Evolutionary conservation across 2,113 vertebrate species (phyloP).

Genomic region (Neodontobutis hainanensis): DNA sequence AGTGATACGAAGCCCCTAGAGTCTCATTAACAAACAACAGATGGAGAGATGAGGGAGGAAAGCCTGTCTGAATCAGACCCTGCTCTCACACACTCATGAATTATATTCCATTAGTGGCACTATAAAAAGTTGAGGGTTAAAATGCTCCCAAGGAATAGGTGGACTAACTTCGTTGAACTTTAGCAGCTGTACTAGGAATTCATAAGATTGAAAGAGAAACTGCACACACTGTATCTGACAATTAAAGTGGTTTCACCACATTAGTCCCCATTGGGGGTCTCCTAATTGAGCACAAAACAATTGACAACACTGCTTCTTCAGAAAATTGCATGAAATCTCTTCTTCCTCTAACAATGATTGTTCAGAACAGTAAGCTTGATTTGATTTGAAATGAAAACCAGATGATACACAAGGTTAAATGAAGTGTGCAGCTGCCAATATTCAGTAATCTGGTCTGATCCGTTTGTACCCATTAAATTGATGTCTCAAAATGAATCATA

Average conservation of each 20-base stretch:
- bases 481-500: conserved; percentile 17
- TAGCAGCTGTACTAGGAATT: too few relatives aligned
- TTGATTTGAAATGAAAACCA: conserved; percentile 4
- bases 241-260: too few relatives aligned
- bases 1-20: conserved; percentile 18
- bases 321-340: too few relatives aligned
- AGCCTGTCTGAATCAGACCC: conserved; percentile 2
- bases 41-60: conserved; percentile 39
- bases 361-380: background rate
- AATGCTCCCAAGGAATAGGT: background rate
- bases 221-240: too few relatives aligned
- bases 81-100: conserved; percentile 19
- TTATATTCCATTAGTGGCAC: background rate
- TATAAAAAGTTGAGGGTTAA: conserved; percentile 20
- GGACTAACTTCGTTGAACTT: background rate
- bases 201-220: too few relatives aligned
- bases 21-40: conserved; percentile 52
- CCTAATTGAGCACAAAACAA: too few relatives aligned
- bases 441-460: conserved; percentile 14
- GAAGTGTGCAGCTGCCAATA: conserved; percentile 4
- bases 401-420: conserved; percentile 6
- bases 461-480: conserved; percentile 20
- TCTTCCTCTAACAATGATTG: background rate
- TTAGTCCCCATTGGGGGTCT: too few relatives aligned
- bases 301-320: too few relatives aligned